Evolutionary conservation across 37 sponge, comb jelly and placozoan species (phyloP), one percentile per base, ranked within the genome.

Genomic region (Theonella swinhoei): DNA sequence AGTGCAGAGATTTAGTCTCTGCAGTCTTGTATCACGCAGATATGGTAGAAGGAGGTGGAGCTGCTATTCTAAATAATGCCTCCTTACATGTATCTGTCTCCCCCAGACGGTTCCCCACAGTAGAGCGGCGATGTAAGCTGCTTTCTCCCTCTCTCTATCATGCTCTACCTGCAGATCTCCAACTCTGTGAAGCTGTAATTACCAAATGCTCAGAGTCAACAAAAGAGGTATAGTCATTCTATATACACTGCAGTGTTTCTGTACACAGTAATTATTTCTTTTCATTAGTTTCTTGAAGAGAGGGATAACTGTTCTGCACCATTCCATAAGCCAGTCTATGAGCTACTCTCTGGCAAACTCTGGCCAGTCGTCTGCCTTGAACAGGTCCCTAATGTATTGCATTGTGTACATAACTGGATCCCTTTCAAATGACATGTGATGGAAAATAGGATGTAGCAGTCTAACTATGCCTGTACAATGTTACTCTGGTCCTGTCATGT

Each of bases 321-420:
- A 0, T 59, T 68, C 39, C 75, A 76, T 31, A 83, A 79, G 29
- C 97, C 97, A 22, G 78, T 95, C 23, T 91, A 83, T 58, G 85
- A 88, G 39, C 83, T 96, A 24, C 85, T 84, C 33, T 80, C 74
- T 38, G 97, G 95, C 34, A 85, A 88, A 68, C 66, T 93, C 26
- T 96, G 97, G 97, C 97, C 97, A 2, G 89, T 96, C 0, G 85
- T 96, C 17, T 82, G 86, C 70, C 33, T 94, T 24, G 68, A 83
- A 60, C 54, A 94, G 88, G 94, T 94, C 31, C 8, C 36, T 25
- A 2, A 63, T 62, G 40, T 68, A 31, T 31, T 22, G 33, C 1
- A 42, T 39, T 4, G 19, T 72, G 33, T 62, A 4, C 54, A 22
- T 79, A 2, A 4, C 39, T n/a, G 64, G 62, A 7, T 33, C 31